Evolutionary conservation across 2,113 vertebrate genomes (phyloP), one percentile per base, ranked within the genome.

Genomic region (Reinhardtius hippoglossoides): DNA sequence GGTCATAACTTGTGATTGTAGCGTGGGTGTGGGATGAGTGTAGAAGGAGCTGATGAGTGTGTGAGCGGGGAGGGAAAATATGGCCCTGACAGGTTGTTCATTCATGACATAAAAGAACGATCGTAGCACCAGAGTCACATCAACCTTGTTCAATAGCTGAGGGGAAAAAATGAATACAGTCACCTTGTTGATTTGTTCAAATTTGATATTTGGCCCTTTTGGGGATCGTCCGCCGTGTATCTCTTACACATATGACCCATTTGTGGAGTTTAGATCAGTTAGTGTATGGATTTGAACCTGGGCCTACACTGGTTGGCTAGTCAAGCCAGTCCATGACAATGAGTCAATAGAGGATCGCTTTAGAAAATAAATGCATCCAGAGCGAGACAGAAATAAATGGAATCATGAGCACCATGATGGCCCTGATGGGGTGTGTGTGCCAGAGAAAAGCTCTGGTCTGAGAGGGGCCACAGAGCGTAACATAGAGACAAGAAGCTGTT

Each of bases 281-380:
- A 85, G 83, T 79, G 81, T 87, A 85, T 83, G 82, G 87, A 89
- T 92, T 87, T 92, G 82, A 91, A 92, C 90, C 84, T 70, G 74
- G 57, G 80, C 84, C 72, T 63, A 76, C 61, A 58, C 81, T 90
- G 91, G 88, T 93, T 93, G 92, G 63, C 86, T 84, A 89, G 87
- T 79, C 92, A 93, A 92, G 92, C 91, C 84, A 59, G 71, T 88
- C 90, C 83, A 79, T 86, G 89, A 92, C 91, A 93, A 93, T 92
- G 90, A 91, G 90, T 92, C 92, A 91, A 91, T 87, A 90, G 90
- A 85, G 85, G 89, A 92, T 89, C 89, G 86, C 89, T 91, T 90
- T 88, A 86, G 86, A 93, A 91, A 93, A 93, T 90, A 93, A 94
- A 94, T 92, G 92, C 92, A 94, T 93, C 93, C 93, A 92, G 84